These are phyloP conservation scores for Nomada ferruginata DNA, from an alignment of 2,888 invertebrate genomes.

Conservation along the genomic window DNA sequence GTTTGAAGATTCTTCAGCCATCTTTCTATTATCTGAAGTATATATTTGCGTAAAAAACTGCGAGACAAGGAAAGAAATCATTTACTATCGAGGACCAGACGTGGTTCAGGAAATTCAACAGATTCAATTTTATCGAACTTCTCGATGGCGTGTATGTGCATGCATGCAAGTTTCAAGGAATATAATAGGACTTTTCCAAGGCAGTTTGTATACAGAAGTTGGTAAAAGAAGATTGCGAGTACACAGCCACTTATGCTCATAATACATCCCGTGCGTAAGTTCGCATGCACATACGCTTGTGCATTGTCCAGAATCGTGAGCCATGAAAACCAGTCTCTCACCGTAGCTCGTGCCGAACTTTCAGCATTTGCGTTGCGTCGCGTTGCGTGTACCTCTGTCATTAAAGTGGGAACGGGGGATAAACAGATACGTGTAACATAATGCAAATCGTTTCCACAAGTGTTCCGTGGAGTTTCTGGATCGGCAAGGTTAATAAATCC, in stretches of 20 bases:
- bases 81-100: background rate
- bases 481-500: no score
- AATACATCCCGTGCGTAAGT: slow-evolving; percentile 63
- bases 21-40: background rate
- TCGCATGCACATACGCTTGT: slow-evolving; percentile 53
- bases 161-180: background rate
- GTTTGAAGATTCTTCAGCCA: background rate
- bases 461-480: background rate
- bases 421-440: background rate
- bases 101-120: no score
- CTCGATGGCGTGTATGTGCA: no score
- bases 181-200: slow-evolving; percentile 24
- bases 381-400: slow-evolving; percentile 33
- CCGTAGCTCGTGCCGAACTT: slow-evolving; percentile 73
- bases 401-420: slow-evolving; percentile 20
- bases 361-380: slow-evolving; percentile 28
- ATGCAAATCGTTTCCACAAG: background rate
- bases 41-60: no score
- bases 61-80: no score
- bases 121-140: background rate
- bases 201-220: slow-evolving; percentile 33
- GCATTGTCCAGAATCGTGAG: slow-evolving; percentile 78
- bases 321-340: slow-evolving; percentile 75
- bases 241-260: slow-evolving; percentile 59
- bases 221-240: slow-evolving; percentile 49